Evolutionary conservation across 2,888 invertebrate species (phyloP).

Genomic region (Podotricha telesiphe): DNA sequence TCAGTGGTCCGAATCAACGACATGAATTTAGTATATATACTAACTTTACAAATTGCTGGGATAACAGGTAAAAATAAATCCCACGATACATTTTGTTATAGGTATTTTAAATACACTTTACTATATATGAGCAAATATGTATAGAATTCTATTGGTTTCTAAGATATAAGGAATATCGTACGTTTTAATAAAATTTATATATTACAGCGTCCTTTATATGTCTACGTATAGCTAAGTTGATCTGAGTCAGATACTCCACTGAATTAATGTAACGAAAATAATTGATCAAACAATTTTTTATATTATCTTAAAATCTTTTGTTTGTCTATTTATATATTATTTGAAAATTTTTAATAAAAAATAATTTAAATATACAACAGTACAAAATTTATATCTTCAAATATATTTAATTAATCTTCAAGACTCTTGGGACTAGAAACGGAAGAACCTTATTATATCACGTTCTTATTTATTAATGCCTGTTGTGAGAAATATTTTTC

Average conservation of each 20-base stretch:
- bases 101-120: background rate
- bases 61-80: constrained; percentile 41
- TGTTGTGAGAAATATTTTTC: background rate
- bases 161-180: too few species aligned
- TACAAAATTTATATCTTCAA: background rate
- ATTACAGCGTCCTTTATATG: too few species aligned
- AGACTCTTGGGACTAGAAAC: background rate
- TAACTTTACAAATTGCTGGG: constrained; percentile 34
- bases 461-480: background rate
- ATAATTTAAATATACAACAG: too few species aligned
- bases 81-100: background rate
- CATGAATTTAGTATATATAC: constrained; percentile 40
- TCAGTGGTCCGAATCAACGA: constrained; percentile 40
- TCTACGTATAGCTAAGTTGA: too few species aligned
- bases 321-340: background rate
- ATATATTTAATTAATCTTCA: background rate
- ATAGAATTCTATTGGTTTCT: too few species aligned
- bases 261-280: background rate
- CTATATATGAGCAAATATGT: background rate
- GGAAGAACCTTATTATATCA: background rate
- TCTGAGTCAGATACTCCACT: too few species aligned
- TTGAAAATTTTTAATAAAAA: background rate
- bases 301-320: background rate
- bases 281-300: background rate
- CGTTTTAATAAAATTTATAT: too few species aligned